These are phyloP conservation scores for Lipophrys pholis DNA, from an alignment of 2,113 vertebrate genomes.

Conservation along the genomic window DNA sequence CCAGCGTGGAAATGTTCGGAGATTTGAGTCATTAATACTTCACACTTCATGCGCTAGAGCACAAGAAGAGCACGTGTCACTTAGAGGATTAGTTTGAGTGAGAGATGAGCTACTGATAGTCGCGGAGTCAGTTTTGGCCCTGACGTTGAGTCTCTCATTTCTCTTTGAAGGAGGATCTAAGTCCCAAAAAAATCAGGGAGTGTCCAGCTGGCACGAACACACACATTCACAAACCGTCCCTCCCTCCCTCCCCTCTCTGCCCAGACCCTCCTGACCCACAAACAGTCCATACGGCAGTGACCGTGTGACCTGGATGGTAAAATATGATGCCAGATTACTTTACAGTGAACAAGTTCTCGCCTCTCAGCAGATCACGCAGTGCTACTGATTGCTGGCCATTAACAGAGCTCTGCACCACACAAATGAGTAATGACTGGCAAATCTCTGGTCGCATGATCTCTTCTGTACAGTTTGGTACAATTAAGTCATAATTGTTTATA, in stretches of 20 bases:
- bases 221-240: conserved; percentile 20
- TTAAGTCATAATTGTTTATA: neutral
- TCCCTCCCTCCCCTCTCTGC: conserved; percentile 1
- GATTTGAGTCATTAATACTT: neutral
- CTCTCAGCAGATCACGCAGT: conserved; percentile 55
- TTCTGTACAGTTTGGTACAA: neutral
- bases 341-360: conserved; percentile 72
- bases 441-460: conserved; percentile 10
- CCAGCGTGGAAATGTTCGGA: neutral
- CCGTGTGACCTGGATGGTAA: conserved; percentile 47
- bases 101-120: conserved; percentile 49
- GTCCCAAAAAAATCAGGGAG: conserved; percentile 15
- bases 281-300: conserved; percentile 41
- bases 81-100: conserved; percentile 20
- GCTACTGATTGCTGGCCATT: conserved; percentile 46
- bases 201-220: conserved; percentile 31
- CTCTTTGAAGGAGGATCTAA: conserved; percentile 25
- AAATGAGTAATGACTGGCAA: conserved; percentile 11
- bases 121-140: conserved; percentile 8
- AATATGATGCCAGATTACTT: conserved; percentile 66
- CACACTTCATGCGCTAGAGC: conserved; percentile 3
- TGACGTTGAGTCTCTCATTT: conserved; percentile 35
- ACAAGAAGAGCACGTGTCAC: conserved; percentile 33
- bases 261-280: conserved; percentile 39
- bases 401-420: conserved; percentile 29